Conservation (phyloP, 2,797 vertebrate genomes). For the Tapera naevia region DNA sequence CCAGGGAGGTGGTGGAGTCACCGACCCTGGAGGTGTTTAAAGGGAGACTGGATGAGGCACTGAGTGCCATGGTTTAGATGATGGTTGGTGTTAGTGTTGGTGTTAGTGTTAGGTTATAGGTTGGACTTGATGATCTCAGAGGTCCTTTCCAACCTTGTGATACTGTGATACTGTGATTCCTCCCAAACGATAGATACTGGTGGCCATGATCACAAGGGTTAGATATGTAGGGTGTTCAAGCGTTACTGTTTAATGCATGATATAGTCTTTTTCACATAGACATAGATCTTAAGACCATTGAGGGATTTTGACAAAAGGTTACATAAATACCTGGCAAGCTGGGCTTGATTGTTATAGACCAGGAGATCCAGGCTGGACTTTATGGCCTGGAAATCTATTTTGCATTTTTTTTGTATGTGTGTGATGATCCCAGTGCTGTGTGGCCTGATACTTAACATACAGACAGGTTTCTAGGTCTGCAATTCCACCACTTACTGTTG, state of each 20-base stretch:
- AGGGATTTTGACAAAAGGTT: not conserved
- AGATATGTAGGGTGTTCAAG: not conserved
- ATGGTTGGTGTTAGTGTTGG: too few relatives aligned
- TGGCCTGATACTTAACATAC: not conserved
- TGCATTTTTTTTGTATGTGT: not conserved
- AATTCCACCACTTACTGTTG: not conserved
- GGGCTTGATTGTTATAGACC: rapidly evolving
- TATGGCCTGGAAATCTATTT: not conserved
- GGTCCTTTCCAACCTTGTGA: too few relatives aligned
- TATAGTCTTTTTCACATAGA: not conserved
- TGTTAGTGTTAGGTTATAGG: too few relatives aligned
- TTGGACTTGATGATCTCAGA: too few relatives aligned
- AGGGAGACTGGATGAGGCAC: too few relatives aligned
- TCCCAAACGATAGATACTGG: not conserved
- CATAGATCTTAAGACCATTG: not conserved
- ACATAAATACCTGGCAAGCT: not conserved
- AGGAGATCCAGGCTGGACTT: not conserved
- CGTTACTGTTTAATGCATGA: not conserved
- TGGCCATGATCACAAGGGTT: not conserved
- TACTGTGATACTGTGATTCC: too few relatives aligned
- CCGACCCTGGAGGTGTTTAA: too few relatives aligned
- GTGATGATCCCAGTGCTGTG: not conserved
- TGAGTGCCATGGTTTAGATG: too few relatives aligned
- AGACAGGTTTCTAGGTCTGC: not conserved
- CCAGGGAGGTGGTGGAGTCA: too few relatives aligned